These are phyloP conservation scores for Oscheius sp. DNA, from an alignment of 2,888 invertebrate species.

Conservation along the genomic window DNA sequence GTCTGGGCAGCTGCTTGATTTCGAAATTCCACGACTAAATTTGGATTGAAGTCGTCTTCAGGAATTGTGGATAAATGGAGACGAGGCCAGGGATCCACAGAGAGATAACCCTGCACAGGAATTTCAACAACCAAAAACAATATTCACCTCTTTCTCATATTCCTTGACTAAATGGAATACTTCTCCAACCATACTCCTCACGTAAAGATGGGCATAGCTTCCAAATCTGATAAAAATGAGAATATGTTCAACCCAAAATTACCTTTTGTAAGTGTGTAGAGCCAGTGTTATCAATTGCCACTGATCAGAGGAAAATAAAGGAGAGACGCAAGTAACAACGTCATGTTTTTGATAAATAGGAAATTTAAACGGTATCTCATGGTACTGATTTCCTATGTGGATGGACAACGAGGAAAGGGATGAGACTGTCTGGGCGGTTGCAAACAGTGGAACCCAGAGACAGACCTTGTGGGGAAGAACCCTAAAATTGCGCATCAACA, in stretches of 20 bases:
- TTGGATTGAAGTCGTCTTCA: conserved; percentile 51
- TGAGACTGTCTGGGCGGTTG: conserved; percentile 35
- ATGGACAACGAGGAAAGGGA: not conserved
- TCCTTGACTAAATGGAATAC: conserved; percentile 10
- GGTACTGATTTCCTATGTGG: not conserved
- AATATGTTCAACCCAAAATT: conserved; percentile 35
- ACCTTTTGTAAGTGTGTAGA: conserved; percentile 48
- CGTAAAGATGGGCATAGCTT: conserved; percentile 48
- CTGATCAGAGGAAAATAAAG: conserved; percentile 52
- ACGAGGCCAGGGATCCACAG: conserved; percentile 48
- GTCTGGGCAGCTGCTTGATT: conserved; percentile 57
- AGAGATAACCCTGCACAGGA: conserved; percentile 43
- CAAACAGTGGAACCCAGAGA: conserved; percentile 42
- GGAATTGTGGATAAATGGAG: conserved; percentile 32
- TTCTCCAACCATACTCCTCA: conserved; percentile 44
- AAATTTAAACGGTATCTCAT: not conserved
- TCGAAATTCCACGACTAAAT: conserved; percentile 52
- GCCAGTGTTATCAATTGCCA: conserved; percentile 51
- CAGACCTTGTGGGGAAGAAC: conserved; percentile 48
- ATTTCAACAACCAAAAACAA: not conserved
- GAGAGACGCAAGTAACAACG: conserved; percentile 55
- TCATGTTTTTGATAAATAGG: conserved; percentile 27
- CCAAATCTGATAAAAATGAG: conserved; percentile 47
- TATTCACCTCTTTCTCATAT: conserved; percentile 37
- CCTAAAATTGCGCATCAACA: no score